phyloP scores from a whole-genome alignment of 2,888 invertebrate species.

The Mythimna loreyi region DNA sequence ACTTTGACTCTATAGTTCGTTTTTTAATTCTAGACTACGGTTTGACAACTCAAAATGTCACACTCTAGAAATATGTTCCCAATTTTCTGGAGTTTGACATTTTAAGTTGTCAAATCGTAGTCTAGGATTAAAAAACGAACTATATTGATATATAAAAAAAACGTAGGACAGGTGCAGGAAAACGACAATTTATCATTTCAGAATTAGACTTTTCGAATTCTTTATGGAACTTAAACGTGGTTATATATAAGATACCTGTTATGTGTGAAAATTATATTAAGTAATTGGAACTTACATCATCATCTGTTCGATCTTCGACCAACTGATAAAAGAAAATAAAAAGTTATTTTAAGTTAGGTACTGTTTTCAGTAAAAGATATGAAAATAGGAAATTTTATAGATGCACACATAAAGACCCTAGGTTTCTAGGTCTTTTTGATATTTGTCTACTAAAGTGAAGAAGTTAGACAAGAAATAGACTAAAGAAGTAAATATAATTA shows the following conservation, averaged over 20 bases:
- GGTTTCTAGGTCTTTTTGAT: constrained; percentile 8
- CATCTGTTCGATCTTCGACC: constrained; percentile 34
- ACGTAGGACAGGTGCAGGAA: too few species aligned
- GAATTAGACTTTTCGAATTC: too few species aligned
- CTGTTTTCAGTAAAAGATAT: background rate
- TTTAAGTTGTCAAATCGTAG: too few species aligned
- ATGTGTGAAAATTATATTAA: background rate
- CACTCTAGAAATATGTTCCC: too few species aligned
- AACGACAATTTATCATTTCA: too few species aligned
- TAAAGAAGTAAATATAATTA: background rate
- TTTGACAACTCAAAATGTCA: too few species aligned
- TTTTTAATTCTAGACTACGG: too few species aligned
- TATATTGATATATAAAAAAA: too few species aligned
- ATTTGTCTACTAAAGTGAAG: background rate
- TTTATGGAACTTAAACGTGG: too few species aligned
- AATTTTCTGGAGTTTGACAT: too few species aligned
- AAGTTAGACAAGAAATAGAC: background rate
- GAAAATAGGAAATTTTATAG: background rate
- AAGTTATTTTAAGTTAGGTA: background rate
- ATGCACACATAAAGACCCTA: constrained; percentile 3
- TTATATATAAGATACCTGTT: background rate
- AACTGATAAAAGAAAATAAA: constrained; percentile 22
- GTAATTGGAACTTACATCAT: constrained; percentile 36
- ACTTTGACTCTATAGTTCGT: too few species aligned
- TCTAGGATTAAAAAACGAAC: too few species aligned